These are phyloP conservation scores for Meta bourneti DNA, from an alignment of 2,888 invertebrate species.

Conservation along the genomic window DNA sequence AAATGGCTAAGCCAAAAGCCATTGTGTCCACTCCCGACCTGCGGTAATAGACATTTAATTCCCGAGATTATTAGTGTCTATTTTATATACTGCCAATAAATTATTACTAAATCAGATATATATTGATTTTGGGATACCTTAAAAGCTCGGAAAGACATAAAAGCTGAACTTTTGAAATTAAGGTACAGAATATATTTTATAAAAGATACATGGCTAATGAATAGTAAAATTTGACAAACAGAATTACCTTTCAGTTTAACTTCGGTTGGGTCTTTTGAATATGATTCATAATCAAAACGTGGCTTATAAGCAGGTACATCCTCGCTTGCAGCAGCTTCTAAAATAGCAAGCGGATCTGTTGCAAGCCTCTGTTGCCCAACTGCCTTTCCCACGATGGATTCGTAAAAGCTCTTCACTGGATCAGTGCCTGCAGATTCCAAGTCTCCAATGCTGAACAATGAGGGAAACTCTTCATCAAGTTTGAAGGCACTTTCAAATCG, in stretches of 20 bases:
- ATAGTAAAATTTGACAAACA: neutral
- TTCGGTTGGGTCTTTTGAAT: conserved; percentile 60
- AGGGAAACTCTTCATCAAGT: conserved; percentile 35
- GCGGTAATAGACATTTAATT: no score
- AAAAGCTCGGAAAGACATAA: no score
- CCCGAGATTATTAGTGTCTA: no score
- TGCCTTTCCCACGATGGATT: conserved; percentile 57
- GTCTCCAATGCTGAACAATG: conserved; percentile 37
- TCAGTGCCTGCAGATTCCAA: conserved; percentile 43
- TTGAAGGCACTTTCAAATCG: conserved; percentile 46
- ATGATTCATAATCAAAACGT: conserved; percentile 64
- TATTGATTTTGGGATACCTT: no score
- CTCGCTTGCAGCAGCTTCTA: conserved; percentile 59
- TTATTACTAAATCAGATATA: no score
- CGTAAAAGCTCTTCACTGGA: conserved; percentile 55
- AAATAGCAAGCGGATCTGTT: conserved; percentile 23
- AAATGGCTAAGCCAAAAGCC: no score
- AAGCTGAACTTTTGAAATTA: no score
- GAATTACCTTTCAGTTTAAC: conserved; percentile 63
- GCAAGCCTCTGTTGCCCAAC: conserved; percentile 1
- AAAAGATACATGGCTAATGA: no score
- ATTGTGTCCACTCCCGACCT: no score
- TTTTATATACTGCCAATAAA: no score
- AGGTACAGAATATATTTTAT: no score
- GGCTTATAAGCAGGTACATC: conserved; percentile 49